Percentiles rank a stretch among this genome's conserved stretches.
Evolutionary conservation across 2,888 invertebrate genomes (phyloP).

Genomic region (Flabesymbios commensalis): DNA sequence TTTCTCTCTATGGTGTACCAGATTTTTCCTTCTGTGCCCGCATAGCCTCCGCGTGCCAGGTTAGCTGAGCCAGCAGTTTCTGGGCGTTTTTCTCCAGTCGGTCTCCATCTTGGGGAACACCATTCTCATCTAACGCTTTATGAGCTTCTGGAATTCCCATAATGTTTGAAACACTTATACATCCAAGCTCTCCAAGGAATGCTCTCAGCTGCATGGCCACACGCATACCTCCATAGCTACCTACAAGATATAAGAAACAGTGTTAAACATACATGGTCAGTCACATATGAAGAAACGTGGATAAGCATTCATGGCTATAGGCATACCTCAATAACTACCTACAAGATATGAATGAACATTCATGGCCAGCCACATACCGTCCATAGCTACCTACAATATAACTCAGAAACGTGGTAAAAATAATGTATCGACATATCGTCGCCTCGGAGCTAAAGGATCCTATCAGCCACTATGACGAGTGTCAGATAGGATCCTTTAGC

Average conservation of each 20-base stretch:
- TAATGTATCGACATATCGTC: too few species aligned
- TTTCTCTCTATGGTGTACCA: slow-evolving; percentile 13
- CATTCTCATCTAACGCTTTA: slow-evolving; percentile 51
- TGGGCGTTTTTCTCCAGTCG: slow-evolving; percentile 47
- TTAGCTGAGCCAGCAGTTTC: slow-evolving; percentile 56
- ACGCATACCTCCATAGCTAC: slow-evolving; percentile 58
- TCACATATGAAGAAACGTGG: too few species aligned
- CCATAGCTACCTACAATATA: too few species aligned
- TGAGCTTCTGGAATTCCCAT: slow-evolving; percentile 56
- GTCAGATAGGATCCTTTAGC: too few species aligned
- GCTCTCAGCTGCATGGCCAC: slow-evolving; percentile 57
- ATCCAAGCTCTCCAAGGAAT: slow-evolving; percentile 58
- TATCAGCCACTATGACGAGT: too few species aligned
- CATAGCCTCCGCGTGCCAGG: slow-evolving; percentile 61
- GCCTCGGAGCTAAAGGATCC: too few species aligned
- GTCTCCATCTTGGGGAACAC: slow-evolving; percentile 46
- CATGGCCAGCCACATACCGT: too few species aligned
- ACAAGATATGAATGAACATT: too few species aligned
- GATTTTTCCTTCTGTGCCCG: slow-evolving; percentile 4
- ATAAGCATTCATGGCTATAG: too few species aligned
- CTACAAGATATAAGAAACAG: slow-evolving; percentile 44
- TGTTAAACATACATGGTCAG: neutral
- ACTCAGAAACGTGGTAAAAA: too few species aligned
- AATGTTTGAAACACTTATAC: slow-evolving; percentile 58
- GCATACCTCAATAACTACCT: too few species aligned